phyloP scores from a whole-genome alignment of 1,140 invertebrate genomes.

The Melanaphis sacchari region DNA sequence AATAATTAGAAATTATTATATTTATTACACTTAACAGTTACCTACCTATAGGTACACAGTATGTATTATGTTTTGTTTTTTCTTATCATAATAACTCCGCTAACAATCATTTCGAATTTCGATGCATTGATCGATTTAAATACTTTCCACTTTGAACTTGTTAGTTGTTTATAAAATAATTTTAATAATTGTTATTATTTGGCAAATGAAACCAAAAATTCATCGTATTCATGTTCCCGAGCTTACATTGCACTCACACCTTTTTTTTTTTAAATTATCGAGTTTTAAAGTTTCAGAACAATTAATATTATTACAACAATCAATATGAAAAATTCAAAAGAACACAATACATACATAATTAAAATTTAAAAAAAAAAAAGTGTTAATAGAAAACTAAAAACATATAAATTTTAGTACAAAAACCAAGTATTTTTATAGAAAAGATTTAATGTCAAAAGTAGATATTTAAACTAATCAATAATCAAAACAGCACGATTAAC shows the following conservation, averaged over 20 bases:
- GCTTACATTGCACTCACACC: neutral
- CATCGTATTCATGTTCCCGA: neutral
- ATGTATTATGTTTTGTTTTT: too few relatives aligned
- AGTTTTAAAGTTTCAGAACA: neutral
- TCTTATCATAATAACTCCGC: too few relatives aligned
- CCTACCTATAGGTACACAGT: too few relatives aligned
- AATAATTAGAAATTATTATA: too few relatives aligned
- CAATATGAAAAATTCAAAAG: neutral
- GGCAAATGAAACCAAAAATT: neutral
- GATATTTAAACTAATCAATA: neutral
- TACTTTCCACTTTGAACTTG: neutral
- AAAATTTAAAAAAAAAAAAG: neutral
- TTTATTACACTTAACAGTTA: too few relatives aligned
- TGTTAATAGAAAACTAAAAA: neutral
- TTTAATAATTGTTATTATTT: neutral
- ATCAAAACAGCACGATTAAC: too few relatives aligned
- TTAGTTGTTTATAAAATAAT: too few relatives aligned
- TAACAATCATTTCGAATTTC: too few relatives aligned
- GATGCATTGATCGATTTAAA: neutral
- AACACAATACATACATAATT: neutral
- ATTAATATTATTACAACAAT: neutral
- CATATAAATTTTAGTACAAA: neutral
- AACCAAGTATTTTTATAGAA: neutral
- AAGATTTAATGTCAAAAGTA: neutral
- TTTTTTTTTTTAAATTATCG: neutral